Conservation (phyloP, 2,113 vertebrate genomes). For the Aldabrachelys gigantea region DNA sequence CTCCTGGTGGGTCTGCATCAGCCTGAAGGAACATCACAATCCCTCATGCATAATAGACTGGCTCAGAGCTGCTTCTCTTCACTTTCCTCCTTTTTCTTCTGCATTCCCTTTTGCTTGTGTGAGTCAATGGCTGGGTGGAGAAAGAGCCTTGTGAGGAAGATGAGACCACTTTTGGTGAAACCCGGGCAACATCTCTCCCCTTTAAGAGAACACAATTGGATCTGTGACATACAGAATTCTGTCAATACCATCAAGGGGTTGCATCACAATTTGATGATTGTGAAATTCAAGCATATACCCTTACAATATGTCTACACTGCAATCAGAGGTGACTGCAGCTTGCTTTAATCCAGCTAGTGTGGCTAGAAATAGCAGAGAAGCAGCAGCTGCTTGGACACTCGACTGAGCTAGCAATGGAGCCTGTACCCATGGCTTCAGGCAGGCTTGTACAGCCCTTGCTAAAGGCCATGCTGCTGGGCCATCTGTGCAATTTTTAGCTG, state of each 20-base stretch:
- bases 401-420: background rate
- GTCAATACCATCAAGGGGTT: background rate
- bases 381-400: background rate
- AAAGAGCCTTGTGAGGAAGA: background rate
- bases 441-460: background rate
- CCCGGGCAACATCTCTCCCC: background rate
- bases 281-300: background rate
- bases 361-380: background rate
- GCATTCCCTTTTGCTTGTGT: background rate
- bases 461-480: background rate
- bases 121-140: background rate
- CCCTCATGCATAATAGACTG: conserved; percentile 28
- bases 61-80: background rate
- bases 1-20: background rate
- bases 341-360: background rate
- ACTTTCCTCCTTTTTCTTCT: background rate
- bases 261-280: background rate
- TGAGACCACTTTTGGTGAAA: conserved; percentile 2
- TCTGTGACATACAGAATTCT: background rate
- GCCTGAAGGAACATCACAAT: background rate
- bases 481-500: background rate
- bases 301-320: background rate
- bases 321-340: background rate
- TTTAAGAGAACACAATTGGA: conserved; percentile 7
- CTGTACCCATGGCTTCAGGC: background rate